These are phyloP conservation scores for Emydura subglobosa DNA, from an alignment of 2,113 vertebrate species.

Conservation along the genomic window DNA sequence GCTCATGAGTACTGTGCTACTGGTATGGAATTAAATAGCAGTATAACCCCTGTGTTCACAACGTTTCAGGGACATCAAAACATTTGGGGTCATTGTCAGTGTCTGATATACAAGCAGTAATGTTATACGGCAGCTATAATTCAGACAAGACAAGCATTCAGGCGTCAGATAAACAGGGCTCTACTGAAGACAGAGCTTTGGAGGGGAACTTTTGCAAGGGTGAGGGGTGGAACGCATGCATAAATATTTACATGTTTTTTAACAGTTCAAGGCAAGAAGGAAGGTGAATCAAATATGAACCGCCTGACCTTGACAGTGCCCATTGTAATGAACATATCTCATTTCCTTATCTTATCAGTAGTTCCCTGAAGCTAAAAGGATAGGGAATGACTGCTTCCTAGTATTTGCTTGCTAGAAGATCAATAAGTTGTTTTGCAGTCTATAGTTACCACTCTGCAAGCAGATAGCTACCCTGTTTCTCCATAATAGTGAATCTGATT, in stretches of 20 bases:
- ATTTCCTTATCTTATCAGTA: not conserved
- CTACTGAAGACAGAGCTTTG: not conserved
- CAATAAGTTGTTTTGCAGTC: constrained; percentile 6
- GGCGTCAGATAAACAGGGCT: constrained; percentile 45
- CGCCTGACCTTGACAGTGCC: not conserved
- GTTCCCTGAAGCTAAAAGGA: not conserved
- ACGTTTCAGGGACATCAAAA: not conserved
- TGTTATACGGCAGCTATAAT: constrained; percentile 12
- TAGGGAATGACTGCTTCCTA: not conserved
- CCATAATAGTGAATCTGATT: not conserved
- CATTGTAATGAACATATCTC: not conserved
- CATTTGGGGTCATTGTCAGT: not conserved
- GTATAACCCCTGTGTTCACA: not conserved
- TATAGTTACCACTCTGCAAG: not conserved
- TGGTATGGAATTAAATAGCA: not conserved
- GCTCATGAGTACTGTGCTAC: not conserved
- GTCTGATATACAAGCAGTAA: constrained; percentile 5
- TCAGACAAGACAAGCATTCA: constrained; percentile 27
- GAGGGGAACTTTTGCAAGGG: constrained; percentile 3
- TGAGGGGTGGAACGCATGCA: constrained; percentile 4
- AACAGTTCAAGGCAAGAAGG: not conserved
- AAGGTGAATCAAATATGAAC: constrained; percentile 30
- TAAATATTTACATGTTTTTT: constrained; percentile 52
- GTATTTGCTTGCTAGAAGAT: constrained; percentile 23
- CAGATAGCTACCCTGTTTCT: not conserved